Base-by-base conservation (phyloP, 1,140 invertebrate species). In the Popillia japonica region DNA sequence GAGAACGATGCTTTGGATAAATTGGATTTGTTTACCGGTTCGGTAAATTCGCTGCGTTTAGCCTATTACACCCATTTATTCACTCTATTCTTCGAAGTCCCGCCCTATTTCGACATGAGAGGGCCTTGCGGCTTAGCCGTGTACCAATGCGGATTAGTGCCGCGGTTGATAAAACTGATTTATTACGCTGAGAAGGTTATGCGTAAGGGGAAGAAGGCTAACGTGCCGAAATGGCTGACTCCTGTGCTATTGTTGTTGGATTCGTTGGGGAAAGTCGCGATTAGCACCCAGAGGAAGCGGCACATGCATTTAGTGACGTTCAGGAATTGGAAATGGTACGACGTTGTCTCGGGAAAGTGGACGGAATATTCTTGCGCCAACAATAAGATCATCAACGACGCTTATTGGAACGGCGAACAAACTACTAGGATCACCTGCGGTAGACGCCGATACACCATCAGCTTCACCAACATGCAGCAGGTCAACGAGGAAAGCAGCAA, bases 251-350 rank as follows among this genome's bases (percentile, higher is more conserved):
- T 96, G 1, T 86, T 96, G 0, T 89, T 97, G 20, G 95, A 97
- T 85, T 89, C 94, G 27, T 92, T 94, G 82, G 94, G 96, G 77
- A 96, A 96, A 87, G 91, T 95, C 9, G 91, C 93, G 20, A 88
- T 93, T 72, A 90, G 92, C 3, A 92, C 93, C 0, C 90, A 92
- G 78, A 88, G 95, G 42, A 94, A 94, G 84, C 88, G 90, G 34
- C 88, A 91, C 6, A 92, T 96, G 88, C 91, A 93, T 77, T 90
- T 91, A 79, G 92, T 94, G 80, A 90, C 88, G 27, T 89, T 88
- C 61, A 89, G 92, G 59, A 86, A 90, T 2, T 97, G 95, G 96
- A 94, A 95, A 83, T 96, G 95, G 95, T 96, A 95, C 86, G 95
- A 97, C 85, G 89, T 95, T 27, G 91, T 92, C 14, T 92, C 91